Percentiles rank a stretch among this genome's conserved stretches.
phyloP scores from a whole-genome alignment of 2,113 vertebrate species.

The Pachyramphus minor region DNA sequence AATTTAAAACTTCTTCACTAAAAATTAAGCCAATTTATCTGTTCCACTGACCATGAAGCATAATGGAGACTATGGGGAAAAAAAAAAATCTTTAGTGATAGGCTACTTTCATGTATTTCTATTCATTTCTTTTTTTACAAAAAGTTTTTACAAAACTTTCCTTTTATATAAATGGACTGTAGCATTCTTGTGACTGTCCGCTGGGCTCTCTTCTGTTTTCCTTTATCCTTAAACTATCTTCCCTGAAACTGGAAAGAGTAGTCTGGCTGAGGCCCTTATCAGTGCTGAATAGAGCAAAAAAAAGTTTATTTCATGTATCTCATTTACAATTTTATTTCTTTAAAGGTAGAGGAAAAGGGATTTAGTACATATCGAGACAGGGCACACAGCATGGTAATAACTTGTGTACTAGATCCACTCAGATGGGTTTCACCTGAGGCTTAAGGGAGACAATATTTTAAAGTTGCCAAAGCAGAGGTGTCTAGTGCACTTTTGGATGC shows the following conservation, averaged over 20 bases:
- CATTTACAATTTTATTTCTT: constrained; percentile 13
- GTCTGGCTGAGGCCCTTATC: background rate
- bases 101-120: background rate
- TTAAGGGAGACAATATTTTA: background rate
- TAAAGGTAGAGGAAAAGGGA: background rate
- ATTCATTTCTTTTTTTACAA: background rate
- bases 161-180: background rate
- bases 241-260: background rate
- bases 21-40: background rate
- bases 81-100: background rate
- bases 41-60: background rate
- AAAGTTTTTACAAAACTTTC: background rate
- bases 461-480: background rate
- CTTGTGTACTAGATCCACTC: background rate
- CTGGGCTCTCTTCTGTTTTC: background rate
- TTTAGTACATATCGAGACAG: background rate
- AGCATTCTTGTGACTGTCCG: background rate
- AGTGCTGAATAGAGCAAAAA: background rate
- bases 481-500: background rate
- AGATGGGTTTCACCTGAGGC: background rate
- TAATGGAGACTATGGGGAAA: background rate
- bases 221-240: constrained; percentile 11
- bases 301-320: background rate
- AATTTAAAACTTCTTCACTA: background rate
- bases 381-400: background rate